Percentiles rank a stretch among this genome's conserved stretches.
Conservation (phyloP, 2,888 invertebrate species). For the Leucoma salicis region DNA sequence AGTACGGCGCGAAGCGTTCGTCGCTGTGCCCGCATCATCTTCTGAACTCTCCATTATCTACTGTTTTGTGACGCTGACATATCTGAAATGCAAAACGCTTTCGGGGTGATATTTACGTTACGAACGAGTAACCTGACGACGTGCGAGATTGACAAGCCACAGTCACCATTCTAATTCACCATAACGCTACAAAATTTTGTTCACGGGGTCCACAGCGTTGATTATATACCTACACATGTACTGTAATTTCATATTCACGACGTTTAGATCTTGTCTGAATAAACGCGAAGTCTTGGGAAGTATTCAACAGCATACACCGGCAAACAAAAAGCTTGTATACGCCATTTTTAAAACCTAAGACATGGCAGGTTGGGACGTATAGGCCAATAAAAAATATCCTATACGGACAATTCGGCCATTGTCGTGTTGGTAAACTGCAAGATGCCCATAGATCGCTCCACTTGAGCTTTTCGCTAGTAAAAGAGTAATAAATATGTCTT, state of each 20-base stretch:
- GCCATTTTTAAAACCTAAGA: slow-evolving; percentile 84
- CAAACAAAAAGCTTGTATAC: slow-evolving; percentile 84
- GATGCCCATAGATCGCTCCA: slow-evolving; percentile 80
- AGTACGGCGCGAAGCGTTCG: slow-evolving; percentile 78
- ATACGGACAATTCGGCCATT: slow-evolving; percentile 80
- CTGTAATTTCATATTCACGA: slow-evolving; percentile 81
- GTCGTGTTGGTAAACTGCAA: slow-evolving; percentile 82
- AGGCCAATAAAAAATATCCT: slow-evolving; percentile 81
- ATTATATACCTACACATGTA: slow-evolving; percentile 80
- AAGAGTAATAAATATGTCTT: slow-evolving; percentile 78
- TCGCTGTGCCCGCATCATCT: slow-evolving; percentile 81
- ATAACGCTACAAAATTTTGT: slow-evolving; percentile 77
- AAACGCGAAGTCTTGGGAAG: slow-evolving; percentile 69
- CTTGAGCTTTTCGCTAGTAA: slow-evolving; percentile 76
- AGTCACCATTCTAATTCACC: slow-evolving; percentile 82
- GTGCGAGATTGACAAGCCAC: slow-evolving; percentile 79
- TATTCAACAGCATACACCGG: slow-evolving; percentile 81
- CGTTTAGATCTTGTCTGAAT: slow-evolving; percentile 65
- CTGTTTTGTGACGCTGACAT: slow-evolving; percentile 77
- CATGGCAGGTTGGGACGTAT: slow-evolving; percentile 79
- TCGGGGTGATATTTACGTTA: slow-evolving; percentile 78
- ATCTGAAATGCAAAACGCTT: slow-evolving; percentile 79
- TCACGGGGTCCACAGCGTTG: slow-evolving; percentile 75
- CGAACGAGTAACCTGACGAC: slow-evolving; percentile 79
- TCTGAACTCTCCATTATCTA: slow-evolving; percentile 82